A percentile compares a stretch with the other conserved stretches of the same genome.
These are phyloP conservation scores for Allacma fusca DNA, from an alignment of 2,888 invertebrate genomes.

Conservation along the genomic window DNA sequence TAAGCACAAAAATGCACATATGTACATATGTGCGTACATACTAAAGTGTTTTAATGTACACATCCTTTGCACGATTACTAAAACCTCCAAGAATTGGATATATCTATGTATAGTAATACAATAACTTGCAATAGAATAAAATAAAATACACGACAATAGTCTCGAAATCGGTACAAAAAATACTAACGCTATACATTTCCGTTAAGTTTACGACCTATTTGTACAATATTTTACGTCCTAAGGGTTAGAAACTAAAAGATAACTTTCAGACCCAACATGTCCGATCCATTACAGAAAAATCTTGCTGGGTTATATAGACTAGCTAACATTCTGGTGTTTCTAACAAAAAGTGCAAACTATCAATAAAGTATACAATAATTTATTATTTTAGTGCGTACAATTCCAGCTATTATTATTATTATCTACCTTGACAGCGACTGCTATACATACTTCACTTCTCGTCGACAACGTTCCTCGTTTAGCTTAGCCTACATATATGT, in stretches of 20 bases:
- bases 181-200: background rate
- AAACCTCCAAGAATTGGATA: too few species aligned
- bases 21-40: too few species aligned
- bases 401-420: background rate
- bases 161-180: background rate
- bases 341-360: background rate
- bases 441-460: too few species aligned
- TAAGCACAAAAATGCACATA: too few species aligned
- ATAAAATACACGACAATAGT: too few species aligned
- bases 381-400: background rate
- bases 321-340: conserved; percentile 4
- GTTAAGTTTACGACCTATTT: background rate
- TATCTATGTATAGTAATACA: too few species aligned
- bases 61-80: too few species aligned
- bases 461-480: background rate
- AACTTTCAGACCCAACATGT: background rate
- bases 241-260: too few species aligned
- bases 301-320: conserved; percentile 1
- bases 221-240: background rate
- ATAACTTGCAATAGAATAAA: too few species aligned
- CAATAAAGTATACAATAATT: background rate
- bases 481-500: background rate
- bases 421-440: too few species aligned
- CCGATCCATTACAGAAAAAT: background rate
- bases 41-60: too few species aligned